phyloP scores from a whole-genome alignment of 64 coral and sea anemone species.

The Porites lutea region DNA sequence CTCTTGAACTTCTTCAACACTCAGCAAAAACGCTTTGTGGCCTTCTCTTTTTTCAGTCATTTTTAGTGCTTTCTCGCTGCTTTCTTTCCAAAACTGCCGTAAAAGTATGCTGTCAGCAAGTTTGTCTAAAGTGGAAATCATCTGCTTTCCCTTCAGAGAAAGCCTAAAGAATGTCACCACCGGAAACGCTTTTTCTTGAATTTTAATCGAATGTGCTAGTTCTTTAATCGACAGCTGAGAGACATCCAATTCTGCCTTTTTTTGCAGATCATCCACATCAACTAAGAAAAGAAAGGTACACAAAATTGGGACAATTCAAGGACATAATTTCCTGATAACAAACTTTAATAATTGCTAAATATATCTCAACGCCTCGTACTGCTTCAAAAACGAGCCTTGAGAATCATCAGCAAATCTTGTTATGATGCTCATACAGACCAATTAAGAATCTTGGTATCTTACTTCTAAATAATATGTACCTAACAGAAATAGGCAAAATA shows the following conservation, averaged over 20 bases:
- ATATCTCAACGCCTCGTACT: no score
- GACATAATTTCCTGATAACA: no score
- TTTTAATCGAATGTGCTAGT: neutral
- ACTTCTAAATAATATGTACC: no score
- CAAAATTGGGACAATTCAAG: no score
- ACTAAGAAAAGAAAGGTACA: slow-evolving; percentile 1
- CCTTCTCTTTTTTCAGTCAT: neutral
- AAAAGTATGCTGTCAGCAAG: slow-evolving; percentile 17
- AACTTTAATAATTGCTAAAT: no score
- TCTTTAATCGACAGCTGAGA: neutral
- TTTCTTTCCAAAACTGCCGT: slow-evolving; percentile 46
- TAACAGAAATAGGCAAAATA: no score
- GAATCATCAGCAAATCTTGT: no score
- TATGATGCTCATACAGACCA: no score
- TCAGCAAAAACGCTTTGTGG: neutral
- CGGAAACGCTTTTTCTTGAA: neutral
- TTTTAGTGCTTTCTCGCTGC: slow-evolving; percentile 11
- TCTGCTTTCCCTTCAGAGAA: slow-evolving; percentile 24
- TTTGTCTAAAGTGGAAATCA: slow-evolving; percentile 1
- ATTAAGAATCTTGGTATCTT: no score
- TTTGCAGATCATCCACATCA: neutral
- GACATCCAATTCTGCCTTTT: neutral
- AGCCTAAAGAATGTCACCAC: slow-evolving; percentile 36
- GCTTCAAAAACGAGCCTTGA: no score
- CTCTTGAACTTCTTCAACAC: slow-evolving; percentile 29